phyloP scores from a whole-genome alignment of 1,140 invertebrate species.

The Argopecten irradians region DNA sequence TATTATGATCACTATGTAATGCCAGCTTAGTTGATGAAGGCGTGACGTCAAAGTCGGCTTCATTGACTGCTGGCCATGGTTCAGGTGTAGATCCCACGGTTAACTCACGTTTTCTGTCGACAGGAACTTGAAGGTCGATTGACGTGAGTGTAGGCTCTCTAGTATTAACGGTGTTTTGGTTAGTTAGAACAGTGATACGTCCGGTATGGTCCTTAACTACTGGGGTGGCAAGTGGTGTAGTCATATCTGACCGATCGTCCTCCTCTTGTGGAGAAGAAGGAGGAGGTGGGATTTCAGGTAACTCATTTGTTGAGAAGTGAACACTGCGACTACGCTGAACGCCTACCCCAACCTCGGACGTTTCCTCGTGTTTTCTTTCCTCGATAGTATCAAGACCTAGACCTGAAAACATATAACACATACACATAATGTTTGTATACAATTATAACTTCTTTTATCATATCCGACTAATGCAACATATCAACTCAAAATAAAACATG shows the following conservation, averaged over 20 bases:
- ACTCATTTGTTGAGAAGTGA: conserved; percentile 50
- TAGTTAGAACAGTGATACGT: conserved; percentile 42
- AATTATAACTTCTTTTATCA: too few relatives aligned
- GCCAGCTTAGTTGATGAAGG: conserved; percentile 41
- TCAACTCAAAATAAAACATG: too few relatives aligned
- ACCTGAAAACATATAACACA: neutral
- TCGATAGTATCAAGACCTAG: conserved; percentile 51
- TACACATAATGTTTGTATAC: too few relatives aligned
- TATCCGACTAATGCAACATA: too few relatives aligned
- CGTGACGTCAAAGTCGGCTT: conserved; percentile 58
- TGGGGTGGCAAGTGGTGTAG: conserved; percentile 29
- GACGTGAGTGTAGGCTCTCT: conserved; percentile 48
- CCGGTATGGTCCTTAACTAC: conserved; percentile 32
- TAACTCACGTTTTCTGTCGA: conserved; percentile 42
- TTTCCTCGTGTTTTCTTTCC: conserved; percentile 20
- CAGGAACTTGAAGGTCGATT: conserved; percentile 26
- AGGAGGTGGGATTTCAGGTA: conserved; percentile 60
- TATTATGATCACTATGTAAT: conserved; percentile 30
- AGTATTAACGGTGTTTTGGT: conserved; percentile 43
- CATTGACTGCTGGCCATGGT: conserved; percentile 66
- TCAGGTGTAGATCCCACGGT: conserved; percentile 58
- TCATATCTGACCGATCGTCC: conserved; percentile 25
- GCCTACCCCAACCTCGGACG: neutral
- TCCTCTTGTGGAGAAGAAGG: conserved; percentile 54
- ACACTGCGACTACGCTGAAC: conserved; percentile 57